Evolutionary conservation across 2,797 vertebrate species (phyloP).

Genomic region (Phaenicophaeus curvirostris): DNA sequence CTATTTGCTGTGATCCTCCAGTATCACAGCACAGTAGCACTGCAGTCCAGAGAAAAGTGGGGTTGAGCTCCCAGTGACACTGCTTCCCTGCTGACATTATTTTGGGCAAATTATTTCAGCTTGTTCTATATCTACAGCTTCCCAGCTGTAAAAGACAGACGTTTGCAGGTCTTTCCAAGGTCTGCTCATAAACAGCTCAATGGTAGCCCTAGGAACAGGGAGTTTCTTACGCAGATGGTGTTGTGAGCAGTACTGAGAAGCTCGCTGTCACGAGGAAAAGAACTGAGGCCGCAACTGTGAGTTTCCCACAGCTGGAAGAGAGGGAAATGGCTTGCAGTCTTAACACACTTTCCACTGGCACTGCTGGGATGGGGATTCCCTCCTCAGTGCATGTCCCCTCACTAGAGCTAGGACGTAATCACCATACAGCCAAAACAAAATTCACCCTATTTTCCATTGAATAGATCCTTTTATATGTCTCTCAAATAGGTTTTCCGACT

Average conservation of each 20-base stretch:
- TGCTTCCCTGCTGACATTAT: not conserved
- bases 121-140: not conserved
- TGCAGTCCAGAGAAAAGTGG: not conserved
- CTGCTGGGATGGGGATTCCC: not conserved
- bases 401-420: not conserved
- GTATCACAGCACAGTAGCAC: not conserved
- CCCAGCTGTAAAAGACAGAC: not conserved
- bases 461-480: not conserved
- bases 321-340: not conserved
- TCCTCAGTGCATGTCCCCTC: fast-evolving
- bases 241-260: not conserved
- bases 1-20: not conserved
- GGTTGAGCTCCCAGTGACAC: not conserved
- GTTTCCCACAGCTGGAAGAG: not conserved
- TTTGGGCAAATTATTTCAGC: not conserved
- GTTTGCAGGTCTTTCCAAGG: not conserved
- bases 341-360: not conserved
- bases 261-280: not conserved
- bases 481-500: not conserved
- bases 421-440: not conserved
- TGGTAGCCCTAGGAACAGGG: not conserved
- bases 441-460: not conserved
- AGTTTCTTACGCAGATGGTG: not conserved
- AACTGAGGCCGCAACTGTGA: not conserved
- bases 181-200: not conserved